Evolutionary conservation across 2,113 vertebrate species (phyloP).

Genomic region (Microtus ochrogaster): DNA sequence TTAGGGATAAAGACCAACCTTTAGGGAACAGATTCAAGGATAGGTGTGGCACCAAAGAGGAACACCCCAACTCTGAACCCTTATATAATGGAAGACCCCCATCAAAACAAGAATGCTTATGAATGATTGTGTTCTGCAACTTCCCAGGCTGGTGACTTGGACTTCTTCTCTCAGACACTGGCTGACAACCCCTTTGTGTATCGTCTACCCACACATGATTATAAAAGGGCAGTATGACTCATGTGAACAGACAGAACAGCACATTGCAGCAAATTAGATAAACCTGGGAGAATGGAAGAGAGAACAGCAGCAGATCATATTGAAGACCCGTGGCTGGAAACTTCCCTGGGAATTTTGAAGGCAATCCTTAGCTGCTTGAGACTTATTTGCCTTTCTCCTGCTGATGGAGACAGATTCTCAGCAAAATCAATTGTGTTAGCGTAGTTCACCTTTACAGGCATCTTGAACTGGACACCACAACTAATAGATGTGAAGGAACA

Average conservation of each 20-base stretch:
- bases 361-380: background rate
- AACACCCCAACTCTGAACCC: background rate
- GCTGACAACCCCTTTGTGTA: background rate
- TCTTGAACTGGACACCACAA: background rate
- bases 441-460: background rate
- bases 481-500: background rate
- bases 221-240: background rate
- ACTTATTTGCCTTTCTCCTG: background rate
- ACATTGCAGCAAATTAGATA: background rate
- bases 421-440: background rate
- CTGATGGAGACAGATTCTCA: background rate
- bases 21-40: background rate
- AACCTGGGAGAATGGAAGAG: background rate
- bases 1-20: background rate
- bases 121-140: background rate
- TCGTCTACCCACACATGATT: background rate
- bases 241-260: background rate
- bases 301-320: background rate
- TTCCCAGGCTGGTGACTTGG: background rate
- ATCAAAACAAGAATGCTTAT: background rate
- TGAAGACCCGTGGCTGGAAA: background rate
- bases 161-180: background rate
- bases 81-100: background rate
- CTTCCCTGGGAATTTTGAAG: background rate
- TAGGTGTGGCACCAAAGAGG: background rate